A percentile compares a stretch with the other conserved stretches of the same genome.
These are phyloP conservation scores for Luscinia luscinia DNA, from an alignment of 2,797 vertebrate genomes.

Conservation along the genomic window DNA sequence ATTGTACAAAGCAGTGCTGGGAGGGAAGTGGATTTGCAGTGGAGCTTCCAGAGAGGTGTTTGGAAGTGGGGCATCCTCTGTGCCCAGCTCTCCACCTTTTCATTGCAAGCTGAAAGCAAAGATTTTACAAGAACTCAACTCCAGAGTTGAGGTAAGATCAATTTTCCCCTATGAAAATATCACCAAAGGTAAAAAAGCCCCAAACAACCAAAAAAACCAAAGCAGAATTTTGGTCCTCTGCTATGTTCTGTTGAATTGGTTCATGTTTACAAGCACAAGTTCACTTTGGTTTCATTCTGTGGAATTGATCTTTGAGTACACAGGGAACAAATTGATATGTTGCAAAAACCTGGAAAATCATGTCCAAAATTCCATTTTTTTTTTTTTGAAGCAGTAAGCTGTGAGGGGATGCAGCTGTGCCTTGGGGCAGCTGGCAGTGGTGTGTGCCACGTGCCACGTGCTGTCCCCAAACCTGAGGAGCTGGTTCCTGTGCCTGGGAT, in stretches of 20 bases:
- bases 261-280: not conserved
- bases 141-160: not conserved
- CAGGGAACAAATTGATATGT: not conserved
- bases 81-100: not conserved
- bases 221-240: not conserved
- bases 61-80: not conserved
- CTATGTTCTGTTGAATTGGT: not conserved
- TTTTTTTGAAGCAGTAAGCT: not conserved
- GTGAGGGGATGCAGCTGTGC: not conserved
- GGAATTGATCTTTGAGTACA: constrained; percentile 8
- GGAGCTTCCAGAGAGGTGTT: not conserved
- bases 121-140: not conserved
- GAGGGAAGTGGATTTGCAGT: not conserved
- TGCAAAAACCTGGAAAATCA: not conserved
- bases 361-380: not conserved
- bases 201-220: not conserved
- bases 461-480: not conserved
- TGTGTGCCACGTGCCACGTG: accelerated
- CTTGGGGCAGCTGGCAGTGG: not conserved
- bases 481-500: not conserved
- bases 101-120: not conserved
- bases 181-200: not conserved
- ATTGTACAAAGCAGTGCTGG: not conserved
- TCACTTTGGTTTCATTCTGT: not conserved
- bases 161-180: not conserved